Evolutionary conservation across 1,140 invertebrate genomes (phyloP).

Genomic region (Tetragonula clypearis): DNA sequence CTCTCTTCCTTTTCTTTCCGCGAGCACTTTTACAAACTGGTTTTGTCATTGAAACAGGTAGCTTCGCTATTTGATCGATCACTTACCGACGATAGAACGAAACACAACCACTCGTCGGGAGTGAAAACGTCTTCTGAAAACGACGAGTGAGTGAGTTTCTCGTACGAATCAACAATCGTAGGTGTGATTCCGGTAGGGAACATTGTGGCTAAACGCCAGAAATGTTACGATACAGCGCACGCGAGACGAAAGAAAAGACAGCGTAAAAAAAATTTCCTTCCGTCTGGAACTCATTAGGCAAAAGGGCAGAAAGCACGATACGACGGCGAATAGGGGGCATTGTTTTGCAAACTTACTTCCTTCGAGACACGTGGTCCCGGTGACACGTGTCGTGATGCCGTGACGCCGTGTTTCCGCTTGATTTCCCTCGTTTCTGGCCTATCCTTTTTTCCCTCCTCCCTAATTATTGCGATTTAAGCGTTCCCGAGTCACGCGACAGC

Average conservation of each 20-base stretch:
- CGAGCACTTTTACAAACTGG: no score
- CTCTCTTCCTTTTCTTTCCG: neutral
- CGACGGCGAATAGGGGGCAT: neutral
- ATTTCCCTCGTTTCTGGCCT: conserved; percentile 51
- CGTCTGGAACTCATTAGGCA: conserved; percentile 7
- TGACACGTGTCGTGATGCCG: conserved; percentile 64
- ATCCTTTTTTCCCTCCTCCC: conserved; percentile 35
- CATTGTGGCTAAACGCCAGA: no score
- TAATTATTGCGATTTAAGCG: conserved; percentile 65
- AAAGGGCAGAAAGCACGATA: neutral
- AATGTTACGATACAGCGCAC: neutral
- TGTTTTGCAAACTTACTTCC: conserved; percentile 26
- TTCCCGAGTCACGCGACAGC: conserved; percentile 53
- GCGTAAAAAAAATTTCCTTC: neutral
- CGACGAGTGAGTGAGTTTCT: neutral
- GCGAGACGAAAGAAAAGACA: neutral
- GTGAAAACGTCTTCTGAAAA: neutral
- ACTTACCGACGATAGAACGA: neutral
- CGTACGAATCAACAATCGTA: neutral
- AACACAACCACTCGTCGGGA: neutral
- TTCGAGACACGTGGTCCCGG: conserved; percentile 47
- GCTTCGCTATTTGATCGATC: no score
- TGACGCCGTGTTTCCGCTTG: conserved; percentile 51
- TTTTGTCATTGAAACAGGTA: no score
- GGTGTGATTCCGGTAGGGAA: neutral